Base-by-base conservation (phyloP, 2,113 vertebrate species). In the Thomomys bottae region DNA sequence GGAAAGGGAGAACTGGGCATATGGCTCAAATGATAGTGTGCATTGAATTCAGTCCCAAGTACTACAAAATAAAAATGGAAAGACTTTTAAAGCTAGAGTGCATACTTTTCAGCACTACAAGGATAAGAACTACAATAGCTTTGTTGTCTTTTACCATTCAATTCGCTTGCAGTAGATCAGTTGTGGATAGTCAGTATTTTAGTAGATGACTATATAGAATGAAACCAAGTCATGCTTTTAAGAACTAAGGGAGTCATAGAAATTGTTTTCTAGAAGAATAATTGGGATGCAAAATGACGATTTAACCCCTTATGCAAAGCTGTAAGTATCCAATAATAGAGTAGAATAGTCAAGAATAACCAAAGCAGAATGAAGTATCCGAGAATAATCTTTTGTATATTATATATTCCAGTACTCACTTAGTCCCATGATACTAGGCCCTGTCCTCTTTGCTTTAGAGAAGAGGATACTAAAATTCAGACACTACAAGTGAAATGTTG, bases 391-490 rank as follows among this genome's bases (percentile, higher is more conserved):
- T 76, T 84, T 79, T 90, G 26, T 57, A 11, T 17, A 36, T 42
- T 5, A 66, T 49, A 5, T 78, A 79, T 89, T 92, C 78, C 54
- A 34, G 63, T 59, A 81, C 89, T 89, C 49, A 83, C 24, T 70
- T 26, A 49, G 38, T 5, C n/a, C n/a, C 12, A 26, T 49, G 34
- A 79, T 5, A 73, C 1, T 64, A 4, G 21, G 11, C 30, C 57
- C 7, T 66, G 24, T 28, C 30, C n/a, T n/a, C 36, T 85, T 90
- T 28, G 45, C 23, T 84, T 84, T 54, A 76, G 24, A 78, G n/a
- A 42, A 88, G 42, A 94, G 8, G 8, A 84, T 91, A 93, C 38
- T 87, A 88, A 83, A 95, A 92, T n/a, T 59, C 81, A 93, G 45
- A 79, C 6, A 85, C 34, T 70, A 28, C 59, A 59, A 85, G 34